phyloP scores from a whole-genome alignment of 92 coral and sea anemone genomes.

The Ricordea florida region DNA sequence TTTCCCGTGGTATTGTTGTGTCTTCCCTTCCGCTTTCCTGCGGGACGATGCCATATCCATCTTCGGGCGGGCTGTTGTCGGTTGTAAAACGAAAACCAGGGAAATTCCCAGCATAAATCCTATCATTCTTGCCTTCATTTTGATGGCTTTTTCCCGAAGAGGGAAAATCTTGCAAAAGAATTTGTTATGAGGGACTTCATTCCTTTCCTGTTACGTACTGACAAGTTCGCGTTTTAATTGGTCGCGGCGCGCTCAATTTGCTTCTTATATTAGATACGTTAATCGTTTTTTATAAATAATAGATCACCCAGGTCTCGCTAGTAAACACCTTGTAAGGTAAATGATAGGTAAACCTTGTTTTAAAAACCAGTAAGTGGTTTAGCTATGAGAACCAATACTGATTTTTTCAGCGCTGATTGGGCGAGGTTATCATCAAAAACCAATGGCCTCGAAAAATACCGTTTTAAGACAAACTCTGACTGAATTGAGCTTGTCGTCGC shows the following conservation, averaged over 20 bases:
- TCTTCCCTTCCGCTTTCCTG: conserved; percentile 23
- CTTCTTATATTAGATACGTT: background rate
- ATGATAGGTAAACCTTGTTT: too few species aligned
- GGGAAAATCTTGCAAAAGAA: background rate
- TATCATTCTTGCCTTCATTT: conserved; percentile 48
- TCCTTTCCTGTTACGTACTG: conserved; percentile 58
- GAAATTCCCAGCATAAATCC: conserved; percentile 17
- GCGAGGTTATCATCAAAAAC: too few species aligned
- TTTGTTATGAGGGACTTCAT: conserved; percentile 27
- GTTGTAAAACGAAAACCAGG: conserved; percentile 27
- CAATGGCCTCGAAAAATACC: too few species aligned
- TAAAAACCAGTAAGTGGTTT: too few species aligned
- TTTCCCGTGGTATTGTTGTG: conserved; percentile 19
- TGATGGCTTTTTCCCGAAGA: background rate
- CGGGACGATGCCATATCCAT: background rate
- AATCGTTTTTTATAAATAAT: conserved; percentile 13
- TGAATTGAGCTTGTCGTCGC: too few species aligned
- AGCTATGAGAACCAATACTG: too few species aligned
- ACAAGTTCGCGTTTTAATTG: conserved; percentile 10
- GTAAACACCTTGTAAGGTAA: too few species aligned
- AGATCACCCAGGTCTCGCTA: background rate
- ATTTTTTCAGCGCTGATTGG: too few species aligned
- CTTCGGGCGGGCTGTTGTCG: conserved; percentile 46
- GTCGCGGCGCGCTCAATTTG: conserved; percentile 1
- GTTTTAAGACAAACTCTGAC: too few species aligned